Evolutionary conservation across 2,113 vertebrate species (phyloP).

Genomic region (Anarhynchus alexandrinus): DNA sequence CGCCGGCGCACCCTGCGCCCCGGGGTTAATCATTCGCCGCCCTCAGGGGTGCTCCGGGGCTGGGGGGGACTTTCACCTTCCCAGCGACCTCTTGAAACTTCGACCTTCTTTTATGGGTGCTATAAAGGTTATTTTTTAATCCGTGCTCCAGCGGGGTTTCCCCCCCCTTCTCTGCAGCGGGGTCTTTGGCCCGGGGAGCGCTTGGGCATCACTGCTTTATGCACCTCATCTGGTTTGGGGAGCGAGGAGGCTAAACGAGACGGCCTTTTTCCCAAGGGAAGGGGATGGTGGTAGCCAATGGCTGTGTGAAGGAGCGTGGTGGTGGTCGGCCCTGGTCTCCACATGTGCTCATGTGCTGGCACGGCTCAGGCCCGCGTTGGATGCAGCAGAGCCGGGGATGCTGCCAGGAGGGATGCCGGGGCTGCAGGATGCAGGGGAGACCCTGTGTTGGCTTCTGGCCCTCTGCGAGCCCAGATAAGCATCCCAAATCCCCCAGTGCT

Average conservation of each 20-base stretch:
- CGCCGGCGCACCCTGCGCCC: rapidly evolving
- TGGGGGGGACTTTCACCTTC: neutral
- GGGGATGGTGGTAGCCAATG: neutral
- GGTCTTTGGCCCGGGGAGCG: neutral
- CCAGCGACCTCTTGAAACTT: neutral
- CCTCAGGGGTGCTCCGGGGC: neutral
- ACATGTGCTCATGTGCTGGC: too few species aligned
- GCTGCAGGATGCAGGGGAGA: rapidly evolving
- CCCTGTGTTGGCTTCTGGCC: neutral
- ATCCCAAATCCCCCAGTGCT: neutral
- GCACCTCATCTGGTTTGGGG: neutral
- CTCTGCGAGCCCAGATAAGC: neutral
- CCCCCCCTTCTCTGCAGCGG: rapidly evolving
- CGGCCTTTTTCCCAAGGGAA: neutral
- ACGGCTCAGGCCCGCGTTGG: rapidly evolving
- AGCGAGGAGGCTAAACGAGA: rapidly evolving
- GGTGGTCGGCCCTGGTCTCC: rapidly evolving
- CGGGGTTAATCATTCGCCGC: slow-evolving; percentile 9
- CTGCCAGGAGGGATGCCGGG: neutral
- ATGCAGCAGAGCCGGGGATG: neutral
- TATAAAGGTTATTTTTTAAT: slow-evolving; percentile 58
- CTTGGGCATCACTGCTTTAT: neutral
- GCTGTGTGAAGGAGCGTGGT: neutral
- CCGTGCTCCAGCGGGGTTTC: rapidly evolving
- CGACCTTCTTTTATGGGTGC: slow-evolving; percentile 10